These are phyloP conservation scores for Tipula helvola DNA, from an alignment of 2,888 invertebrate genomes.

Conservation along the genomic window DNA sequence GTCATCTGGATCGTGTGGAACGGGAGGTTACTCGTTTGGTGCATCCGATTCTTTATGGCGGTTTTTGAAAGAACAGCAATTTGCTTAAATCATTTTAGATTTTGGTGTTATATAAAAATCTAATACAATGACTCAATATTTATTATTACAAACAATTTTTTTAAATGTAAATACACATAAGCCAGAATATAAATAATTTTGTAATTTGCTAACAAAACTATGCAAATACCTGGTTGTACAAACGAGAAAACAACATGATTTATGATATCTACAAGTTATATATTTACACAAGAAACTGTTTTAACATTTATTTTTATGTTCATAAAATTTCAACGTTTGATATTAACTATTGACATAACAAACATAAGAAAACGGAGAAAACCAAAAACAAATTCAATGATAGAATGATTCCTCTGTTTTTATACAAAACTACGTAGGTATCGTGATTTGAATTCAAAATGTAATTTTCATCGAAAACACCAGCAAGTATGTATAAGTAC, in stretches of 20 bases:
- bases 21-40: too few relatives aligned
- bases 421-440: not conserved
- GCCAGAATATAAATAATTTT: not conserved
- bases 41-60: too few relatives aligned
- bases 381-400: not conserved
- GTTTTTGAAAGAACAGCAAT: too few relatives aligned
- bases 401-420: not conserved
- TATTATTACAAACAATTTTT: not conserved
- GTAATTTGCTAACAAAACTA: not conserved
- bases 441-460: not conserved
- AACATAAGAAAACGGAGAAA: not conserved
- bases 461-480: not conserved
- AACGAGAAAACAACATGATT: not conserved
- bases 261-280: not conserved
- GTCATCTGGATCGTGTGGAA: too few relatives aligned
- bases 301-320: not conserved
- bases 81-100: too few relatives aligned
- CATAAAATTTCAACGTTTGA: not conserved
- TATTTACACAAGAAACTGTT: not conserved
- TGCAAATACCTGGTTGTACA: not conserved
- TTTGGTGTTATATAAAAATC: too few relatives aligned
- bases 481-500: not conserved
- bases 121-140: too few relatives aligned
- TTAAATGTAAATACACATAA: not conserved
- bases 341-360: not conserved